These are phyloP conservation scores for Globicephala melas DNA, from an alignment of 2,113 vertebrate species.

Conservation along the genomic window DNA sequence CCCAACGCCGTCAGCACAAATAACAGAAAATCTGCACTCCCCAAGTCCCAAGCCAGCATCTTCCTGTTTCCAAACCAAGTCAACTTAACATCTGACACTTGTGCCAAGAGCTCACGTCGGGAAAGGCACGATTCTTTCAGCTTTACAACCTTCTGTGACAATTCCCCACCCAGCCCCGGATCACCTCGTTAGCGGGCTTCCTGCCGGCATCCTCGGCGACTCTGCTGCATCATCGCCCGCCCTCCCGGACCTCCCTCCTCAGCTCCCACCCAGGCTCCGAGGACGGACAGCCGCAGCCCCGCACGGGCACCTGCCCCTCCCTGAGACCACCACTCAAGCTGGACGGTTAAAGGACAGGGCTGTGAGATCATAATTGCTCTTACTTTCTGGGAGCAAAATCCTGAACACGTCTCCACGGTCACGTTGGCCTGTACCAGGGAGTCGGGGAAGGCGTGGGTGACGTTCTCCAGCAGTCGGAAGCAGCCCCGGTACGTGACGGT, in stretches of 20 bases:
- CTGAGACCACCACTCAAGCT: not conserved
- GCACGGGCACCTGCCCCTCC: fast-evolving
- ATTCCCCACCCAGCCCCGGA: not conserved
- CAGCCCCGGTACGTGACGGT: constrained; percentile 92
- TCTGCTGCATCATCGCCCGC: fast-evolving
- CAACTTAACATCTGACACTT: constrained; percentile 9
- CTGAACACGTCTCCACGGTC: constrained; percentile 91
- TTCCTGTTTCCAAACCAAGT: constrained; percentile 1
- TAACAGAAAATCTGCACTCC: not conserved
- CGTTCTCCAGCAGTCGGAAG: constrained; percentile 87
- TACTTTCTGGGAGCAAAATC: constrained; percentile 96
- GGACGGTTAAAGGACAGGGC: not conserved
- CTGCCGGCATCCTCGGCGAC: not conserved
- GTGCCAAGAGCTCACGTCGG: not conserved
- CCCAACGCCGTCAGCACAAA: not conserved
- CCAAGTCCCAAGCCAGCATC: not conserved
- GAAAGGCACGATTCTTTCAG: not conserved
- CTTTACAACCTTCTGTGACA: not conserved
- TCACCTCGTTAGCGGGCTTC: not conserved
- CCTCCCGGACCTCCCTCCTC: not conserved
- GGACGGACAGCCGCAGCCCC: not conserved
- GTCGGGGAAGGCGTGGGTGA: constrained; percentile 85
- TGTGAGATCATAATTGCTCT: constrained; percentile 64
- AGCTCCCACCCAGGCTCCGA: not conserved
- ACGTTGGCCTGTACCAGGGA: constrained; percentile 86